Conservation (phyloP, 2,797 vertebrate species). For the Denticeps clupeoides region DNA sequence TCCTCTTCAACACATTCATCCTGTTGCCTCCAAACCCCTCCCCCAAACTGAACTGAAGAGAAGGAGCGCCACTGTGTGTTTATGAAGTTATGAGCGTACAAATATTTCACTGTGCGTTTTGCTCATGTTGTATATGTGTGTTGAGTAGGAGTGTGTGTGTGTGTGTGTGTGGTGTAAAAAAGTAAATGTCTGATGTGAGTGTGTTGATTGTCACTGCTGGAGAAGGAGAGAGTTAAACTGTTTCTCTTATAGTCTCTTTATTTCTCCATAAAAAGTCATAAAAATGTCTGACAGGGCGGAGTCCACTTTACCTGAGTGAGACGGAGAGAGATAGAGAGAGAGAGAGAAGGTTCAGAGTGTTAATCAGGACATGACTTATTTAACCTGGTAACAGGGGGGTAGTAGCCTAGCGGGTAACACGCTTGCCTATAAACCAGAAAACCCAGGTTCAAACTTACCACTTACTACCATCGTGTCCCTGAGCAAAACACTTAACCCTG, state of each 20-base stretch:
- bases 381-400: no score
- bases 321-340: not conserved
- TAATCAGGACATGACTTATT: no score
- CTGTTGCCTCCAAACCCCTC: no score
- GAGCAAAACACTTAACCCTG: no score
- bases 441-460: no score
- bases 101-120: slow-evolving; percentile 32
- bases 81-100: slow-evolving; percentile 26
- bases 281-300: slow-evolving; percentile 30
- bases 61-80: slow-evolving; percentile 9
- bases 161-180: slow-evolving; percentile 13
- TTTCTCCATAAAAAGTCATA: slow-evolving; percentile 46
- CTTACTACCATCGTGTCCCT: no score
- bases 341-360: slow-evolving; percentile 3
- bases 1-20: no score
- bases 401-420: no score
- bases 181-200: slow-evolving; percentile 34
- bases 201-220: slow-evolving; percentile 79
- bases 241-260: slow-evolving; percentile 54
- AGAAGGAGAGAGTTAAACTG: slow-evolving; percentile 53
- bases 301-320: slow-evolving; percentile 1
- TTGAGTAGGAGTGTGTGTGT: slow-evolving; percentile 35
- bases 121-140: slow-evolving; percentile 9
- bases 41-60: no score
- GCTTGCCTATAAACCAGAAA: no score